phyloP scores from a whole-genome alignment of 2,888 invertebrate genomes.

The Apodemia zela region DNA sequence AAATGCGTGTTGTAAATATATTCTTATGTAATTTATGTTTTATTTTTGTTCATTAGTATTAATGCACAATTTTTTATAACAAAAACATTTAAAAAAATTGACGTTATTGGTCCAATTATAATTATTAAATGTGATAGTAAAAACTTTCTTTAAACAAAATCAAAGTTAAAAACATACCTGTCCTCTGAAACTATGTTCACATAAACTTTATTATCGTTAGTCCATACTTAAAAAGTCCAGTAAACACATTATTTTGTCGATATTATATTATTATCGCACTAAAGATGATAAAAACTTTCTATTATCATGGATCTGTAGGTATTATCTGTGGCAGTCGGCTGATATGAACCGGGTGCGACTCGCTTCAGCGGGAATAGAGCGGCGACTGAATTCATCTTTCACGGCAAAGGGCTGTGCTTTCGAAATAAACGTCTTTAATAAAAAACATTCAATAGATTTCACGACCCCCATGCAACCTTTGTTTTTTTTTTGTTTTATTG shows the following conservation, averaged over 20 bases:
- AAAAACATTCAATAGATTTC: neutral
- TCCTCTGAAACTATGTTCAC: too few relatives aligned
- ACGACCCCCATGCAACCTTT: neutral
- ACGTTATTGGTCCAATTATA: too few relatives aligned
- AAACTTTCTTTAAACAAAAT: too few relatives aligned
- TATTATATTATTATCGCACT: neutral
- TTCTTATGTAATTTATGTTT: too few relatives aligned
- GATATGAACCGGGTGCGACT: constrained; percentile 7
- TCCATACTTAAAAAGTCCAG: neutral
- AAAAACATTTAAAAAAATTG: too few relatives aligned
- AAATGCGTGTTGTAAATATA: too few relatives aligned
- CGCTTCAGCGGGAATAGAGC: constrained; percentile 10
- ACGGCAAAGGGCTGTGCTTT: constrained; percentile 9
- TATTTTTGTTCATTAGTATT: too few relatives aligned
- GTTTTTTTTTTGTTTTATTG: too few relatives aligned
- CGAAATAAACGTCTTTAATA: neutral
- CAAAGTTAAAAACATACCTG: too few relatives aligned
- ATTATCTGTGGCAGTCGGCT: neutral
- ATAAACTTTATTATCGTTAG: too few relatives aligned
- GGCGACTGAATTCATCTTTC: constrained; percentile 2
- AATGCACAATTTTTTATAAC: too few relatives aligned
- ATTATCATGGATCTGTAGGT: neutral
- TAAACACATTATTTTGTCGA: constrained; percentile 10
- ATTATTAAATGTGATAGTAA: too few relatives aligned
- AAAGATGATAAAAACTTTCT: constrained; percentile 6